Percentiles rank a stretch among this genome's conserved stretches.
Evolutionary conservation across 2,113 vertebrate species (phyloP).

Genomic region (Heliornis fulica): DNA sequence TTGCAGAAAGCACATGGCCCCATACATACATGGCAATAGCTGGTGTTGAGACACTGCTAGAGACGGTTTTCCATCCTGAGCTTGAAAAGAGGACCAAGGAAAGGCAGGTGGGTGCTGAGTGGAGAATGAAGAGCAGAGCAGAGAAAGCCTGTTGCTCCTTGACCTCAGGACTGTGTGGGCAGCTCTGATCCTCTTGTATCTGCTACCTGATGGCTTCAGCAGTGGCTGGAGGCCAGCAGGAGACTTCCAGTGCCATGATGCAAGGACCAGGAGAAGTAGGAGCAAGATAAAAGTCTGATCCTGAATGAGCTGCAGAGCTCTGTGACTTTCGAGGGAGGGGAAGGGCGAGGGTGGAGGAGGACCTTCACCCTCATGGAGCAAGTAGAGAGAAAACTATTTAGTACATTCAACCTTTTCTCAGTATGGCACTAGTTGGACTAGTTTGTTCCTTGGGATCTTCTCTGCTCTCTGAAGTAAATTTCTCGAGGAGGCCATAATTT

Average conservation of each 20-base stretch:
- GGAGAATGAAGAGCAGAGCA: not conserved
- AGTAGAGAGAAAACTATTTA: not conserved
- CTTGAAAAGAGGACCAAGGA: not conserved
- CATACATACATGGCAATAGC: not conserved
- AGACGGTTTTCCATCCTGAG: not conserved
- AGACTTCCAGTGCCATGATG: not conserved
- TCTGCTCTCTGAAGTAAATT: not conserved
- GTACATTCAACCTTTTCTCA: not conserved
- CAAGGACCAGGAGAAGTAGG: not conserved
- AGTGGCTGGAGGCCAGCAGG: not conserved
- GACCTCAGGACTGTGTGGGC: not conserved
- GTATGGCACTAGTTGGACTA: not conserved
- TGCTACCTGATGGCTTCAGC: not conserved
- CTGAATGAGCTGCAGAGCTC: not conserved
- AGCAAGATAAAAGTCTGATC: not conserved
- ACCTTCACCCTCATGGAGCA: not conserved
- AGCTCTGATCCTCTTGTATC: not conserved
- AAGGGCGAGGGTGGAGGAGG: accelerated
- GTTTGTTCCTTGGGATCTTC: not conserved
- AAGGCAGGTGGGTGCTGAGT: not conserved
- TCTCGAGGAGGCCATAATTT: not conserved
- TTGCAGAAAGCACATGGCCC: not conserved
- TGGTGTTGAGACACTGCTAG: not conserved
- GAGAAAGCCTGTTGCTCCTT: not conserved
- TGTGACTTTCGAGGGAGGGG: not conserved